Evolutionary conservation across 2,113 vertebrate genomes (phyloP), one percentile per base, ranked within the genome.

Genomic region (Chaetorhynchus papuensis): DNA sequence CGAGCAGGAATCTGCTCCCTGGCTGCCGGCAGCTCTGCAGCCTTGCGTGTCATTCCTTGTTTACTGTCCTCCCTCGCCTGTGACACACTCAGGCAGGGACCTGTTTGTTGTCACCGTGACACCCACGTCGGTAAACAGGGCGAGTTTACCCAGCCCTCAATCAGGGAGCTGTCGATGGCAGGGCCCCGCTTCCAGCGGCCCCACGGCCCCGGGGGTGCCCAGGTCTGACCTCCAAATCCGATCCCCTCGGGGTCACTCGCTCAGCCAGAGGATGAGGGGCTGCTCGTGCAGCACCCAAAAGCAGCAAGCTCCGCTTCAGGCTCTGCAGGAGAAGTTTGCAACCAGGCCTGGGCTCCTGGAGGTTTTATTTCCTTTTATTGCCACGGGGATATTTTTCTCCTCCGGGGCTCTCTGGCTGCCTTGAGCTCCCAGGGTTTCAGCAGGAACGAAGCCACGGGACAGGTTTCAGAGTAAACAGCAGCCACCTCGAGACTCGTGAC

Each of bases 61-160:
- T 96, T 94, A 82, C 94, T 22, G 13, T 95, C 91, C 94, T 97
- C 94, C 87, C 78, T 37, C 2, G n/a, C 91, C 7, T 52, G 60
- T 96, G 93, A 95, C 96, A 97, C 89, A 27, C 81, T 89, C 91
- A 69, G 95, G 95, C 87, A 92, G 80, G 70, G 76, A 92, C 89
- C 91, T 83, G 95, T 66, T 96, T 97, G 95, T 95, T 96, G 95
- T 95, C 95, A 86, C 91, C 4, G 52, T 77, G 96, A 96, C 96
- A 96, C 95, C 96, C 94, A 91, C 94, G 7, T 85, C 4, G 70
- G 96, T 95, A 96, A 96, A 96, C 93, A 96, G 60, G 84, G 77
- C 1, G 24, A 74, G 95, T 95, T 97, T 97, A 90, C 96, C 80
- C 93, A 96, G 86, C 89, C 76, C 53, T 97, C 96, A 75, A 3